Base-by-base conservation (phyloP, 1,140 invertebrate species). In the Eriosoma lanigerum region DNA sequence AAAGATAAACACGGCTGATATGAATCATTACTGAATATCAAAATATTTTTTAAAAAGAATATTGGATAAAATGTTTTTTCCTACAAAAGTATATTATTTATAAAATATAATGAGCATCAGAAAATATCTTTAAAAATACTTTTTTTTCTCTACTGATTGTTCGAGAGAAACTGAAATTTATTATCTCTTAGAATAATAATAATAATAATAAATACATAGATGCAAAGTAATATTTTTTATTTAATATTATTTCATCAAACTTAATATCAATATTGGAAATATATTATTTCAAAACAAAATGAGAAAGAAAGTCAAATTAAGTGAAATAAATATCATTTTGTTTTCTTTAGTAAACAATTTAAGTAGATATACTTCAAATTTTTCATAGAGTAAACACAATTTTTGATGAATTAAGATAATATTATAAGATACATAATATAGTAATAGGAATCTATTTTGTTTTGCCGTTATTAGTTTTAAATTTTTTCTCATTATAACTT, bases 101-200 rank as follows among this genome's bases (percentile, higher is more conserved):
- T 46, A 46, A 66, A n/a, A 66, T 38, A 66, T 46, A 66, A 66
- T 24, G 64, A 46, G 64, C n/a, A 46, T 66, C 64, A n/a, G n/a
- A 46, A 66, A 66, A 66, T 24, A 66, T 66, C 64, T 66, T 66
- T 66, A 66, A n/a, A 68, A 68, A 68, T 48, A 48, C 48, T 68
- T 48, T 21, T 38, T 38, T 38, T 4, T 38, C 8, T 38, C 4
- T 13, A 48, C 13, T 24, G 66, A 26, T 68, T 19, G 21, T 24
- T 68, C 5, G 48, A 44, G 48, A 68, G 21, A 26, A 68, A 48
- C 24, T 38, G 44, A 24, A 48, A 26, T 1, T 46, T 44, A 46
- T 13, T 68, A 68, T 13, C 46, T 68, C 44, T 46, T 46, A 46
- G n/a, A 46, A 68, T 15, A 12, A 21, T 10, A 21, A 46, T 46